These are phyloP conservation scores for Sicus ferrugineus DNA, from an alignment of 2,888 invertebrate species.

Conservation along the genomic window DNA sequence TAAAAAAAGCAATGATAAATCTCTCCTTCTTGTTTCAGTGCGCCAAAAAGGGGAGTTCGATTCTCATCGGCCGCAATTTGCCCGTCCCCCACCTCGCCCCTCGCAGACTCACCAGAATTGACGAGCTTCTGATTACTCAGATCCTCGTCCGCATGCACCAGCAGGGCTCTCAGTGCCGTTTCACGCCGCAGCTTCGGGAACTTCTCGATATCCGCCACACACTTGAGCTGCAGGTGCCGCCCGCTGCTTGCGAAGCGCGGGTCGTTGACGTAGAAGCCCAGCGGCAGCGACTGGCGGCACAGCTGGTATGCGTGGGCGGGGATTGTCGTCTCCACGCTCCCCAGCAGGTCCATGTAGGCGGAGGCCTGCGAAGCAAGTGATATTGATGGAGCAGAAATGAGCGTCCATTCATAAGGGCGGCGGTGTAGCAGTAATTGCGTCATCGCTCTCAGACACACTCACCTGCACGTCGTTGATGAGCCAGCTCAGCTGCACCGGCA, in stretches of 20 bases:
- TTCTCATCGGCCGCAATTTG: no score
- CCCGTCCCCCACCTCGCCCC: no score
- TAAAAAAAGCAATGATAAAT: no score
- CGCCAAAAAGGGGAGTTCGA: no score
- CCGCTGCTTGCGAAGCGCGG: constrained; percentile 51
- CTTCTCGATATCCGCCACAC: constrained; percentile 59
- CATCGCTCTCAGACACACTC: no score
- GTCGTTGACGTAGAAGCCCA: constrained; percentile 60
- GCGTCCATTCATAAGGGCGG: no score
- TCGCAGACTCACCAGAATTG: constrained; percentile 57
- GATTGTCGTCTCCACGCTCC: constrained; percentile 56
- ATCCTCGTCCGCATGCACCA: constrained; percentile 54
- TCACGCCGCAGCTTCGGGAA: constrained; percentile 56
- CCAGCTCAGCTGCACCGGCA: constrained; percentile 57
- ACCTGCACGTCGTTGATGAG: constrained; percentile 60
- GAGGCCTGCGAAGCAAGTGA: constrained; percentile 47
- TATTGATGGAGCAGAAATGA: no score
- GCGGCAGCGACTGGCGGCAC: constrained; percentile 55
- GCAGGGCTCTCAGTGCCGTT: constrained; percentile 50
- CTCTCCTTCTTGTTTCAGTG: no score
- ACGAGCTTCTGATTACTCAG: constrained; percentile 59
- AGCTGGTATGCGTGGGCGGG: constrained; percentile 58
- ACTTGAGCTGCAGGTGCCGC: constrained; percentile 52
- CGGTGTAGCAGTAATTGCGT: no score
- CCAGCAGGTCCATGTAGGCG: constrained; percentile 50